phyloP scores from a whole-genome alignment of 1,140 invertebrate species.

The Neodiprion pinetum region DNA sequence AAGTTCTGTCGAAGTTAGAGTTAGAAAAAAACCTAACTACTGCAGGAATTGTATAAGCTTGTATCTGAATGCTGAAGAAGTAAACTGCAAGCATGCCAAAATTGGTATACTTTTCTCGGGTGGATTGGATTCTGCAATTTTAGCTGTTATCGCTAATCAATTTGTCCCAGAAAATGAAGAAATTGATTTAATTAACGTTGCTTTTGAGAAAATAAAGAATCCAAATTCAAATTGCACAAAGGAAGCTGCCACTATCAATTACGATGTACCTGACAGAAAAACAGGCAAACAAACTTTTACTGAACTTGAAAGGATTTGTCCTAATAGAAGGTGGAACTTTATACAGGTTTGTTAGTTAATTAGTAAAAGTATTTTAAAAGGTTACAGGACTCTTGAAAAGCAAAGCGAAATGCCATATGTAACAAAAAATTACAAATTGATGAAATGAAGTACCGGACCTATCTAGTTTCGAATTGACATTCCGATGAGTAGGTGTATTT shows the following conservation, averaged over 20 bases:
- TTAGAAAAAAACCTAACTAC: conserved; percentile 69
- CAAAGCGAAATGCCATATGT: too few relatives aligned
- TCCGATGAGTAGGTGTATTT: too few relatives aligned
- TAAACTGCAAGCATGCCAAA: conserved; percentile 72
- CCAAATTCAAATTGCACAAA: conserved; percentile 23
- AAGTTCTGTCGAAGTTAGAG: conserved; percentile 69
- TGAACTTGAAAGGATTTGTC: conserved; percentile 76
- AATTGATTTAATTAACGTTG: conserved; percentile 96
- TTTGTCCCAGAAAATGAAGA: conserved; percentile 72
- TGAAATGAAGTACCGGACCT: too few relatives aligned
- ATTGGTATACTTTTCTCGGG: conserved; percentile 93
- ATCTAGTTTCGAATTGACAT: conserved; percentile 16
- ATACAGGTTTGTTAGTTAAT: conserved; percentile 63
- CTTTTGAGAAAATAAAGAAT: conserved; percentile 75
- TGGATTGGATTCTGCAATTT: conserved; percentile 91
- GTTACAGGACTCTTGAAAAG: too few relatives aligned
- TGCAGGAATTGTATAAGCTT: conserved; percentile 70
- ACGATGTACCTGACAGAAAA: conserved; percentile 81
- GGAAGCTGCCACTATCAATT: conserved; percentile 46
- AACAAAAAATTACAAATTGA: too few relatives aligned
- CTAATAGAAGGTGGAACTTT: conserved; percentile 76
- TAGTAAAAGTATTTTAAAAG: conserved; percentile 17
- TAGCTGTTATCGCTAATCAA: conserved; percentile 82
- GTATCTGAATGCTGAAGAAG: conserved; percentile 30
- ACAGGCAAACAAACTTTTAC: conserved; percentile 77